These are phyloP conservation scores for Danio tinwini DNA, from an alignment of 2,797 vertebrate species.

Conservation along the genomic window DNA sequence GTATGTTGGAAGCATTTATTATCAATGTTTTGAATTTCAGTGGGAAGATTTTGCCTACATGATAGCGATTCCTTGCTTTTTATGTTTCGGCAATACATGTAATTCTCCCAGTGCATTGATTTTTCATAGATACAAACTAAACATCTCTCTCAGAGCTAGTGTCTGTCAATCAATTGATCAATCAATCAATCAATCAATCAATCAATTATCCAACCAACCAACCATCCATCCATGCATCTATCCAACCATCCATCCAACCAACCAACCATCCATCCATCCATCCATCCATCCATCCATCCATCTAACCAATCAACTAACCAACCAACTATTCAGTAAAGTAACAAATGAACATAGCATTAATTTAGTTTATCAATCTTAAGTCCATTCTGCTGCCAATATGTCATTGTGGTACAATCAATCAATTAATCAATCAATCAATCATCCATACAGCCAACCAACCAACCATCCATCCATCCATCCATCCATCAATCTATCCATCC, in stretches of 20 bases:
- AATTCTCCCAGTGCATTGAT: constrained; percentile 35
- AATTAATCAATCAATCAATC: too few species aligned
- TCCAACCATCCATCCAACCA: too few species aligned
- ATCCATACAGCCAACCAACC: too few species aligned
- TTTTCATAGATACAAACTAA: constrained; percentile 46
- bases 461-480: too few species aligned
- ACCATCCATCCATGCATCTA: too few species aligned
- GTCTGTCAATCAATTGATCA: too few species aligned
- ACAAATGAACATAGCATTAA: constrained; percentile 59
- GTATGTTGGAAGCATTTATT: constrained; percentile 30
- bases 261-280: too few species aligned
- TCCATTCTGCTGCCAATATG: constrained; percentile 22
- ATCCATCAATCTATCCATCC: too few species aligned
- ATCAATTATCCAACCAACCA: too few species aligned
- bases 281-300: too few species aligned
- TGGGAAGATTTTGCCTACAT: constrained; percentile 2
- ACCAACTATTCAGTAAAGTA: constrained; percentile 58
- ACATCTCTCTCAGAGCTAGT: constrained; percentile 36
- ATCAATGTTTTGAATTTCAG: constrained; percentile 1
- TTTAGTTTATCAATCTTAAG: constrained; percentile 51
- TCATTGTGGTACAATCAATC: constrained; percentile 3
- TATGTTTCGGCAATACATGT: constrained; percentile 29
- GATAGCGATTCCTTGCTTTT: constrained; percentile 30
- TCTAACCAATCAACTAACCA: too few species aligned
- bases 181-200: too few species aligned